These are phyloP conservation scores for Apis dorsata DNA, from an alignment of 1,140 invertebrate genomes.

Conservation along the genomic window DNA sequence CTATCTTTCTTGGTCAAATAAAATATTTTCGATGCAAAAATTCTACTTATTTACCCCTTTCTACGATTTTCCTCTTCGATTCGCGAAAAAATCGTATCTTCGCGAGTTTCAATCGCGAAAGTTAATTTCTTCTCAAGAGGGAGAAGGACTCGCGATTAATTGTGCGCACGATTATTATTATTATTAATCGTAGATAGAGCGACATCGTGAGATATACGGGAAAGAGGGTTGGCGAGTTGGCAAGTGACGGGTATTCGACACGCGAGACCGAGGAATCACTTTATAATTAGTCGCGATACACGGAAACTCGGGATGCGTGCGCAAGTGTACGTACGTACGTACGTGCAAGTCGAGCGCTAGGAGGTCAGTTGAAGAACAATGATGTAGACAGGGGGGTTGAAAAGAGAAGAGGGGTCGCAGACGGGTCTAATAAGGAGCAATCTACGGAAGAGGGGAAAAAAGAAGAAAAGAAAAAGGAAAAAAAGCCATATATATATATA, in stretches of 20 bases:
- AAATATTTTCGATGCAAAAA: background rate
- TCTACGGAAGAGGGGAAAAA: too few species aligned
- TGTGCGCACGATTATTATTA: background rate
- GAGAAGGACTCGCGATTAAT: background rate
- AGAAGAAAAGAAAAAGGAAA: too few species aligned
- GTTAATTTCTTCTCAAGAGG: background rate
- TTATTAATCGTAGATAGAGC: background rate
- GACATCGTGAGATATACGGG: too few species aligned
- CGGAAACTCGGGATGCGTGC: slow-evolving; percentile 43
- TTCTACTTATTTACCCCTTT: too few species aligned
- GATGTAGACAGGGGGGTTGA: slow-evolving; percentile 37
- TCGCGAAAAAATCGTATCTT: too few species aligned
- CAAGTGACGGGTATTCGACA: slow-evolving; percentile 51
- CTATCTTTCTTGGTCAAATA: too few species aligned
- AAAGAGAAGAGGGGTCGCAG: background rate
- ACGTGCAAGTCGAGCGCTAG: slow-evolving; percentile 51
- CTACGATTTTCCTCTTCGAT: too few species aligned
- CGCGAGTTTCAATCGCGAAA: too few species aligned
- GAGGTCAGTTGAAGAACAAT: slow-evolving; percentile 33
- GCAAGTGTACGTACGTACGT: slow-evolving; percentile 36
- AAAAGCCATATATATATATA: too few species aligned
- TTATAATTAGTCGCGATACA: slow-evolving; percentile 70
- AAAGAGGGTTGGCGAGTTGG: slow-evolving; percentile 18
- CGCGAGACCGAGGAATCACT: slow-evolving; percentile 61
- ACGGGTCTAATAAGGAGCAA: background rate